A percentile compares a stretch with the other conserved stretches of the same genome.
Evolutionary conservation across 2,888 invertebrate genomes (phyloP).

Genomic region (Masnerella sp.): DNA sequence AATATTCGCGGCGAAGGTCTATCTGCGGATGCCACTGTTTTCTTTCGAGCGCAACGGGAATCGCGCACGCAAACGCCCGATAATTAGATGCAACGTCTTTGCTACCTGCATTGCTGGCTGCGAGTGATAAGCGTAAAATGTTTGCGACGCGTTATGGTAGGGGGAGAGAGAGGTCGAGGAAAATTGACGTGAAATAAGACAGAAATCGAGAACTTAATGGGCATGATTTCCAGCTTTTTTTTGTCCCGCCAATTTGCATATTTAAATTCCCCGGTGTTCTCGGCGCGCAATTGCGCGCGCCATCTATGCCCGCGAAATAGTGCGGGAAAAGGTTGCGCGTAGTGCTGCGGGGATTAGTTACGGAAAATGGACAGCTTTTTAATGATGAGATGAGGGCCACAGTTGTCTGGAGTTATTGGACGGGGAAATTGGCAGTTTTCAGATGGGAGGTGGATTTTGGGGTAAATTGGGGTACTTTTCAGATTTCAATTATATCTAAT

Average conservation of each 20-base stretch:
- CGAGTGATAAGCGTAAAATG: slow-evolving; percentile 38
- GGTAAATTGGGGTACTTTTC: background rate
- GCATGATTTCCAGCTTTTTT: slow-evolving; percentile 1
- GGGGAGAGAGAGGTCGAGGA: slow-evolving; percentile 6
- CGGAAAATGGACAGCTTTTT: too few relatives aligned
- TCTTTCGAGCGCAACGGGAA: slow-evolving; percentile 33
- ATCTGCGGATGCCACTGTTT: slow-evolving; percentile 32
- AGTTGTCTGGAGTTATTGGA: too few relatives aligned
- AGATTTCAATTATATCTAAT: too few relatives aligned
- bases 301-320: slow-evolving; percentile 1
- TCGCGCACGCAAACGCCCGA: slow-evolving; percentile 43
- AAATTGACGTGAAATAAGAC: slow-evolving; percentile 29
- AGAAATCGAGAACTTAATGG: slow-evolving; percentile 4
- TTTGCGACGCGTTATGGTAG: slow-evolving; percentile 12
- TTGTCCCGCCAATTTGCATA: background rate
- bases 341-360: too few relatives aligned
- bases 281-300: background rate
- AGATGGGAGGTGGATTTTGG: background rate
- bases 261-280: background rate
- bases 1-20: slow-evolving; percentile 27
- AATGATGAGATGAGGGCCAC: too few relatives aligned
- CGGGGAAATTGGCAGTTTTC: too few relatives aligned
- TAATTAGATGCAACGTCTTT: slow-evolving; percentile 54
- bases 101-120: slow-evolving; percentile 36
- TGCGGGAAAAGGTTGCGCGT: background rate